A percentile compares a stretch with the other conserved stretches of the same genome.
These are phyloP conservation scores for Rhincodon typus DNA, from an alignment of 2,797 vertebrate species.

Conservation along the genomic window DNA sequence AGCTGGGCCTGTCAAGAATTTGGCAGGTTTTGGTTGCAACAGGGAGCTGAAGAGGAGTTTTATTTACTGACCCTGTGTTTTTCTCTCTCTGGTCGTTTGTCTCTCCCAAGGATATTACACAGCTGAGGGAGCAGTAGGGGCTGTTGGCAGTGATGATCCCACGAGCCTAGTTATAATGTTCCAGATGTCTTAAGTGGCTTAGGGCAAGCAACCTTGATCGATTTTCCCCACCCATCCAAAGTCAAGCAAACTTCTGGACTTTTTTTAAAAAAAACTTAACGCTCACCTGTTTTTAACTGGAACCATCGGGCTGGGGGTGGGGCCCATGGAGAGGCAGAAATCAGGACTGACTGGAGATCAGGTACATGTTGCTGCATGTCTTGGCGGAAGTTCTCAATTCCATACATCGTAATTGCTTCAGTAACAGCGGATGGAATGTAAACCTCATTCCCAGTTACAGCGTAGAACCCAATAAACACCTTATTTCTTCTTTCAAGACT, in stretches of 20 bases:
- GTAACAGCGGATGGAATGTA: conserved; percentile 75
- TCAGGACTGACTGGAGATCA: conserved; percentile 74
- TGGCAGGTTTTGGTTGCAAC: not conserved
- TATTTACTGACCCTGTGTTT: not conserved
- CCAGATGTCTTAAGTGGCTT: no score
- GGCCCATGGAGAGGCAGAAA: conserved; percentile 74
- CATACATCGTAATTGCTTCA: conserved; percentile 70
- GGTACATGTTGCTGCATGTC: conserved; percentile 81
- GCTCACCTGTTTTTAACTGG: conserved; percentile 51
- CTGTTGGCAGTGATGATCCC: not conserved
- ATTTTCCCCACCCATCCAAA: not conserved
- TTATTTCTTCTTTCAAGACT: conserved; percentile 72
- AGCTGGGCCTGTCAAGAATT: not conserved
- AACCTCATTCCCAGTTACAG: conserved; percentile 68
- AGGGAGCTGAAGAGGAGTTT: not conserved
- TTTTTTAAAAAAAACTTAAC: not conserved
- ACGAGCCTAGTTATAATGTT: not conserved
- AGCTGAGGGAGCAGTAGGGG: not conserved
- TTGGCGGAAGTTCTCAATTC: conserved; percentile 72
- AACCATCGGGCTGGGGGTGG: conserved; percentile 68
- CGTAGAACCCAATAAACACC: conserved; percentile 84
- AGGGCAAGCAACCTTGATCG: not conserved
- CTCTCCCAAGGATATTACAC: not conserved
- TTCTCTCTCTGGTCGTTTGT: not conserved
- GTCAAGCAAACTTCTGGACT: not conserved